Base-by-base conservation (phyloP, 2,797 vertebrate genomes). In the Borostomias antarcticus region DNA sequence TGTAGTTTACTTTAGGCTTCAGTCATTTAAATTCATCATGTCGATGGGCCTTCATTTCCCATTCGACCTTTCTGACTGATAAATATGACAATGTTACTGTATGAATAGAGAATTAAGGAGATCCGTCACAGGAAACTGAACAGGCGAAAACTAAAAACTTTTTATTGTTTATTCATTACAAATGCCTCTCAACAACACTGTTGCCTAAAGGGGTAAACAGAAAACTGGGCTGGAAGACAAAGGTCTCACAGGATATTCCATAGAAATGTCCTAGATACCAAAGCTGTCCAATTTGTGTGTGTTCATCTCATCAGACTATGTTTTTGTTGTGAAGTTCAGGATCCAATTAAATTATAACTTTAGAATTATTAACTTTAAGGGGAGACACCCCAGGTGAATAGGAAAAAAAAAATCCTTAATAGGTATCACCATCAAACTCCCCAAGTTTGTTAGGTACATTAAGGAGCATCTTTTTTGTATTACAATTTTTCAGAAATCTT, bases 141-240 rank as follows among this genome's bases (percentile, higher is more conserved):
- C n/a, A n/a, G n/a, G n/a, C n/a, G n/a, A n/a, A n/a, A n/a, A n/a
- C n/a, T n/a, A n/a, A n/a, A n/a, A 26, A 68, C 53, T 35, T 32
- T 68, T 61, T 68, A 61, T 68, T 68, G 33, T 53, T 61, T 48
- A n/a, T 28, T 52, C 32, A 45, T 13, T 45, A 45, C 40, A 45
- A 15, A 26, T 52, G 23, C 40, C 30, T 50, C 57, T 29, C 9
- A 33, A 68, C 21, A 47, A 47, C 23, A 32, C 23, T 23, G 26
- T 23, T 4, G 13, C 35, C 25, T 15, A 26, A 37, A 17, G 57
- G 56, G 57, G 32, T 58, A 35, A 59, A 59, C 35, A 40, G 57
- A 59, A 26, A 19, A 28, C 35, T 21, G 5, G 23, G 57, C 33
- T 40, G 5, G 40, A 45, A 43, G 33, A 40, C 57, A 59, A 40